These are phyloP conservation scores for Papilio polytes DNA, from an alignment of 1,140 invertebrate species.

Conservation along the genomic window DNA sequence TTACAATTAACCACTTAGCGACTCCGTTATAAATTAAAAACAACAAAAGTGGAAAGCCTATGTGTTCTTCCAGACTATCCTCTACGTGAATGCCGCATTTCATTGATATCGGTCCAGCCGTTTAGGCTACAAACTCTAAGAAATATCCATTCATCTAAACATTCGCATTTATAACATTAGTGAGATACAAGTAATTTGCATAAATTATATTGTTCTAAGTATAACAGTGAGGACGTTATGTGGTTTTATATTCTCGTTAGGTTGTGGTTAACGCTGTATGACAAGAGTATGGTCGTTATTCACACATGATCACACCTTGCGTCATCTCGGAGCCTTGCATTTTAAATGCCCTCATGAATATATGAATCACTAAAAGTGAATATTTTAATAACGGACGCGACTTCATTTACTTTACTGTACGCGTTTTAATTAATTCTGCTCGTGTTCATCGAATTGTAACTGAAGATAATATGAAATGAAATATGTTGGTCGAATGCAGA, in stretches of 20 bases:
- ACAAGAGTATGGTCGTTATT: neutral
- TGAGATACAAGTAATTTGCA: too few relatives aligned
- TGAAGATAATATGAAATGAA: neutral
- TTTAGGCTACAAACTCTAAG: too few relatives aligned
- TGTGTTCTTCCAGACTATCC: too few relatives aligned
- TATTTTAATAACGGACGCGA: neutral
- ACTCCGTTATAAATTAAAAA: too few relatives aligned
- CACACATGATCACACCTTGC: neutral
- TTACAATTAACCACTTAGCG: too few relatives aligned
- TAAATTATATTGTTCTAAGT: neutral
- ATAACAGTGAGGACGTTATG: neutral
- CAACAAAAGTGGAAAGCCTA: too few relatives aligned
- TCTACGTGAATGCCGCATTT: too few relatives aligned
- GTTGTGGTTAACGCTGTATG: neutral
- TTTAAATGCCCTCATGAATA: conserved; percentile 20
- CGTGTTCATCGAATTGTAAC: neutral
- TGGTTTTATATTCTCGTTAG: neutral
- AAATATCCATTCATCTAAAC: too few relatives aligned
- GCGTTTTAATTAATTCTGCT: neutral
- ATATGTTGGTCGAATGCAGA: too few relatives aligned
- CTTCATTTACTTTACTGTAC: neutral
- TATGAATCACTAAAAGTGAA: neutral
- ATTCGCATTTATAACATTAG: too few relatives aligned
- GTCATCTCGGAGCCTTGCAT: conserved; percentile 6
- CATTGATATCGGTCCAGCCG: too few relatives aligned